Percentiles rank a stretch among this genome's conserved stretches.
phyloP scores from a whole-genome alignment of 2,888 invertebrate genomes.

The Archips crataeganus region DNA sequence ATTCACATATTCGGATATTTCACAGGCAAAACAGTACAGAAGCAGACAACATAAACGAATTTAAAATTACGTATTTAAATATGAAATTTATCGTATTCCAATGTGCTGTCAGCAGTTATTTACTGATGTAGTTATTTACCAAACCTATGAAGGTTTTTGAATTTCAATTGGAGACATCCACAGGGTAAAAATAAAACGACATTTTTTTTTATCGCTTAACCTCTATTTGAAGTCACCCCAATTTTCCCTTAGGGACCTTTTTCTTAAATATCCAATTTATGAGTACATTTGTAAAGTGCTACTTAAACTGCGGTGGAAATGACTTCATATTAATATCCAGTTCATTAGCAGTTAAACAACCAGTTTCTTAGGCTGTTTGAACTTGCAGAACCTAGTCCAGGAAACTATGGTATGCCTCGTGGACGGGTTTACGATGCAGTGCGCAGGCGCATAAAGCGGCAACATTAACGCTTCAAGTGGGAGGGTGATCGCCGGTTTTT shows the following conservation, averaged over 20 bases:
- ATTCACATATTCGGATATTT: conserved; percentile 12
- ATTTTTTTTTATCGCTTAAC: no score
- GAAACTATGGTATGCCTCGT: conserved; percentile 10
- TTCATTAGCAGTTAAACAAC: not conserved
- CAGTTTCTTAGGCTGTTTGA: not conserved
- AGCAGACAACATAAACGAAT: conserved; percentile 5
- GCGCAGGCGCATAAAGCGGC: conserved; percentile 66
- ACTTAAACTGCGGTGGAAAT: no score
- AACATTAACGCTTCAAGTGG: conserved; percentile 62
- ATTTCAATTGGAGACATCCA: no score
- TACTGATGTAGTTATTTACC: not conserved
- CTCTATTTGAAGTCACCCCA: no score
- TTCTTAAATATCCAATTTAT: no score
- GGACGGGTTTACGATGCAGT: conserved; percentile 59
- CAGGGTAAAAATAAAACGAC: no score
- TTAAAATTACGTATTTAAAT: conserved; percentile 3
- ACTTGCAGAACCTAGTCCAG: conserved; percentile 1
- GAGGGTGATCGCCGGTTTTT: conserved; percentile 58
- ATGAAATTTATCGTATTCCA: conserved; percentile 2
- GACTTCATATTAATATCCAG: not conserved
- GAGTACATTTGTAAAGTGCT: no score
- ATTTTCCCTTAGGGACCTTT: no score
- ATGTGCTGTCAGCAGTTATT: conserved; percentile 9
- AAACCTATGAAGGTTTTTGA: no score
- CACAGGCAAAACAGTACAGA: conserved; percentile 1